Evolutionary conservation across 2,113 vertebrate genomes (phyloP), one percentile per base, ranked within the genome.

Genomic region (Mesitornis unicolor): DNA sequence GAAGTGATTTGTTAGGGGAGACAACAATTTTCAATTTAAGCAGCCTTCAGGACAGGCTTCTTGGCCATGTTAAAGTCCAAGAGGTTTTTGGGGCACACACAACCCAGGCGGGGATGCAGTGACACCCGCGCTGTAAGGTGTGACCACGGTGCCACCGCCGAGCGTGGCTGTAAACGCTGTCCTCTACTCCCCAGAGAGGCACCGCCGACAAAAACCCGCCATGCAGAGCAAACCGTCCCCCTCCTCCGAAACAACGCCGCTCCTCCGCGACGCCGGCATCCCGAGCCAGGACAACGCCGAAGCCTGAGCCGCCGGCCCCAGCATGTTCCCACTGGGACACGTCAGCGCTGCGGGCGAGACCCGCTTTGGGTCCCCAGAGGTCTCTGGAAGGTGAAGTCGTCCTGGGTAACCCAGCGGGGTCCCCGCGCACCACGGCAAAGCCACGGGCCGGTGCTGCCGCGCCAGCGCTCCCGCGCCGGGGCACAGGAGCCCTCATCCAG

Each of bases 51-150:
- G 17, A 24, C 15, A 43, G 56, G 26, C 24, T 19, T 47, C 28
- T 60, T 16, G 84, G 17, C 43, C 31, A 0, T 1, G 1, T 7
- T 35, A 2, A n/a, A 3, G 10, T 7, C 61, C 33, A 2, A 3
- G 67, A 40, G 67, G 53, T 16, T 21, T 9, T 21, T 9, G 53
- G 47, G 61, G 56, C 2, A 12, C 0, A 0, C 0, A 0, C 5
- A 13, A 12, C 26, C 15, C 1, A 11, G 3, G 36, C 9, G 64
- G 84, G 86, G 68, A 3, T 3, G 25, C 0, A 11, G 40, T 48
- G 87, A 24, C 13, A 9, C 18, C 13, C 29, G 56, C 0, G 4
- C 35, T 1, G 33, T n/a, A 0, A 7, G 79, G 28, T 36, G 33
- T 50, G 87, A 12, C 25, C 29, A 1, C 1, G 1, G 65, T 81